Evolutionary conservation across 2,797 vertebrate species (phyloP), one percentile per base, ranked within the genome.

Genomic region (Hyperoplus immaculatus): DNA sequence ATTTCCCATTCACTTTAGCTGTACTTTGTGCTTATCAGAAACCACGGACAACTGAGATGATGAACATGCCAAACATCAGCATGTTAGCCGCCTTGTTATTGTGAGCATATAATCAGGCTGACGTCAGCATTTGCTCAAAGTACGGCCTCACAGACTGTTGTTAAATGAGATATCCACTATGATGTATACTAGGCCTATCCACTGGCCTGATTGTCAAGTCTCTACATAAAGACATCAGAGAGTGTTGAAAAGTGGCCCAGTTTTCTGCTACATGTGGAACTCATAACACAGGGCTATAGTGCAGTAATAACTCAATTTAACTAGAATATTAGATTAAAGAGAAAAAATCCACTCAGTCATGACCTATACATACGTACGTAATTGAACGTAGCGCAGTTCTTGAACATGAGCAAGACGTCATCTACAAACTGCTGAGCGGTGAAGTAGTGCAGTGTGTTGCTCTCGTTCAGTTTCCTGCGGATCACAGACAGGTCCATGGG

Each of bases 331-430:
- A 47, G 58, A 69, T 74, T 71, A 78, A 71, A 68, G 15, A 6
- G 12, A 13, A 13, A n/a, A 56, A 67, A 50, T 36, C 53, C 0
- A 29, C 64, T 80, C 66, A 21, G 16, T 42, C 50, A 6, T 12
- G 13, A 38, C 18, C 41, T 74, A 14, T 56, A 55, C 55, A 55
- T 21, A 97, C 97, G 85, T 94, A 99, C 98, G 8, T 99, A 99
- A 84, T 99, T 99, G 90, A 99, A 99, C 60, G 97, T 98, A 14
- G 97, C 97, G 51, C 98, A 99, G 91, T 99, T 99, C 94, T 95
- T 97, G 86, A 99, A 97, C 98, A 99, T 99, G 72, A 99, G 96
- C 72, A 97, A 93, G 62, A 99, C 93, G 6, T 99, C 98, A 11
- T 96, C 93, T 15, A 99, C 97, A 80, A 99, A 96, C 81, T 99